Evolutionary conservation across 2,113 vertebrate species (phyloP).

Genomic region (Miniopterus natalensis): DNA sequence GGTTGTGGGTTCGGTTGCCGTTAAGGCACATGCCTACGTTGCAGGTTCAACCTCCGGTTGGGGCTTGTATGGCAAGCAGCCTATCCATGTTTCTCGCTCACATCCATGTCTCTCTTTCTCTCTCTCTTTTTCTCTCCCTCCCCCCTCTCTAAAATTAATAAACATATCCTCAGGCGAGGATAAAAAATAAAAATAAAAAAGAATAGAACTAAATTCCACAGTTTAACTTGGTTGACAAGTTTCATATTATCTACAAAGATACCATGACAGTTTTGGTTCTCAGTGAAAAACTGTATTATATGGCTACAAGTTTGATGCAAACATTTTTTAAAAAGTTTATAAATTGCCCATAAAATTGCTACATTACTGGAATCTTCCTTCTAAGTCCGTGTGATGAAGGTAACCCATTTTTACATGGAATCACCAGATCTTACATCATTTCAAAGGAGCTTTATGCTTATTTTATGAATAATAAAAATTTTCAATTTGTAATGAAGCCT

Average conservation of each 20-base stretch:
- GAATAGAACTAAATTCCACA: neutral
- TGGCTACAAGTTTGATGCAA: neutral
- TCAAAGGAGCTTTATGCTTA: neutral
- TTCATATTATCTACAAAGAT: neutral
- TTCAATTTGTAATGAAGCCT: constrained; percentile 1
- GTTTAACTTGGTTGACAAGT: neutral
- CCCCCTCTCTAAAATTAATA: neutral
- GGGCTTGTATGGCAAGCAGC: no score
- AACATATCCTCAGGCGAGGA: neutral
- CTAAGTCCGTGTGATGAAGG: neutral
- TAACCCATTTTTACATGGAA: neutral
- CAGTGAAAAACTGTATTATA: neutral
- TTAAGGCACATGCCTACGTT: no score
- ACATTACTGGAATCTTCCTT: neutral
- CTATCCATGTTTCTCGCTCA: neutral
- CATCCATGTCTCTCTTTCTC: neutral
- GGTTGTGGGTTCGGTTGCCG: no score
- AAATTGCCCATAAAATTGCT: neutral
- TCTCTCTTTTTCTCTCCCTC: neutral
- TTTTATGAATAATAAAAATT: neutral
- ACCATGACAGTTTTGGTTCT: neutral
- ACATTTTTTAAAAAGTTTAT: constrained; percentile 5
- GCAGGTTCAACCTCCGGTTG: no score
- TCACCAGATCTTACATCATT: neutral
- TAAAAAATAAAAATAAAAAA: neutral